Base-by-base conservation (phyloP, 64 coral and sea anemone genomes). In the Pocillopora verrucosa region DNA sequence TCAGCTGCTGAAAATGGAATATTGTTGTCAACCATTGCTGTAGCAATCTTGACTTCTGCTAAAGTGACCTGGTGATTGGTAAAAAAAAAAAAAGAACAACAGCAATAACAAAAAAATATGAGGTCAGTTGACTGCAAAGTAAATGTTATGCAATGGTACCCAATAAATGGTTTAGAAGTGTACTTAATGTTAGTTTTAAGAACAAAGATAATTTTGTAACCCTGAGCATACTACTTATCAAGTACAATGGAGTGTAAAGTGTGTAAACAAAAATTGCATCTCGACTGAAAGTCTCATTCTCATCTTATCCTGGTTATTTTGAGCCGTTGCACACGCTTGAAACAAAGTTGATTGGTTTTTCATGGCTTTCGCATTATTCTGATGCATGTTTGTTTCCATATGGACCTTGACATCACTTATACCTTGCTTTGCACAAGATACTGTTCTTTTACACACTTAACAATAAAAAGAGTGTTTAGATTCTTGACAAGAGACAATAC, bases 341-440 rank as follows among this genome's bases (percentile, higher is more conserved):
- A 61, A 26, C 70, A 73, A 73, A 73, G 70, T 73, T 11, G 6
- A 73, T 34, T 73, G 70, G 70, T 73, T 7, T n/a, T 73, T 73
- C 70, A 73, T 73, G 19, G 17, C 70, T n/a, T 73, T 73, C 25
- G 5, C 19, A n/a, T 73, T 73, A 22, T 73, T 16, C 60, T 76
- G 76, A 80, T 88, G 86, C 86, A 75, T 88, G 25, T 67, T 75
- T 59, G 86, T 84, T 56, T 84, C 73, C 22, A 90, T 65, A 78
- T 90, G 76, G 35, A 58, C 78, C 72, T 76, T 24, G n/a, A 82
- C 88, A 90, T 90, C 88, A 72, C 59, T 19, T 22, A 82, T 60
- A 83, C 89, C 89, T 91, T 84, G 89, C 80, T 91, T 84, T 30
- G 34, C 70, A 61, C 89, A 84, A 16, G 89, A 91, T 36, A 91